A percentile compares a stretch with the other conserved stretches of the same genome.
phyloP scores from a whole-genome alignment of 64 coral and sea anemone genomes.

The Dendronephthya gigantea region DNA sequence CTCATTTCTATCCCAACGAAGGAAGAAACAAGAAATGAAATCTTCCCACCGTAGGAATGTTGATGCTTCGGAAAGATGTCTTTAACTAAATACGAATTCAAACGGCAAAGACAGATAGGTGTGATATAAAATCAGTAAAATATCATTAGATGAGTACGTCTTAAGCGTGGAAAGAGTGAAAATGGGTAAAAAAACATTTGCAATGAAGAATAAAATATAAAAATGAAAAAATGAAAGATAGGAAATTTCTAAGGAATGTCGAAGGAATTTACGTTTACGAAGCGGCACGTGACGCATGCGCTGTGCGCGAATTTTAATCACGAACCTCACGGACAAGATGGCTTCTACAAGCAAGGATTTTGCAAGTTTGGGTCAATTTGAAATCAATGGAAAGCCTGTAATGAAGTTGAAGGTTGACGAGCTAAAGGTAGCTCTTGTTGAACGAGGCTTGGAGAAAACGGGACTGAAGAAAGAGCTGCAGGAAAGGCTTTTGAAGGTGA shows the following conservation, averaged over 20 bases:
- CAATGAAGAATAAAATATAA: no score
- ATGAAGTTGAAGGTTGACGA: slow-evolving; percentile 88
- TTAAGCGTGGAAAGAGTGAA: no score
- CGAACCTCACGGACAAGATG: slow-evolving; percentile 43
- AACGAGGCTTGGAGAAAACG: slow-evolving; percentile 72
- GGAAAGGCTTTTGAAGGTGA: slow-evolving; percentile 83
- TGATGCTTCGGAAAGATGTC: no score
- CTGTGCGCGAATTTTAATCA: background rate
- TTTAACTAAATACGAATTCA: no score
- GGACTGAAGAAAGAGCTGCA: slow-evolving; percentile 69
- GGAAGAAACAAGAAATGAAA: no score
- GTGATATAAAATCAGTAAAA: no score
- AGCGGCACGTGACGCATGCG: background rate
- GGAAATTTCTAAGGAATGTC: background rate
- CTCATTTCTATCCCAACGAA: no score
- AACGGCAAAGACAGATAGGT: no score
- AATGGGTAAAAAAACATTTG: no score
- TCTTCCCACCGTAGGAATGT: no score
- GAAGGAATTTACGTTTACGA: background rate
- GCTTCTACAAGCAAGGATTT: slow-evolving; percentile 23
- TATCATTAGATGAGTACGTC: no score
- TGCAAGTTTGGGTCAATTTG: background rate
- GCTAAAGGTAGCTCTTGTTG: slow-evolving; percentile 72
- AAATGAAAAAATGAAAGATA: background rate
- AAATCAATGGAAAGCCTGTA: slow-evolving; percentile 45